phyloP scores from a whole-genome alignment of 1,140 invertebrate species.

The Kradibia gibbosae region DNA sequence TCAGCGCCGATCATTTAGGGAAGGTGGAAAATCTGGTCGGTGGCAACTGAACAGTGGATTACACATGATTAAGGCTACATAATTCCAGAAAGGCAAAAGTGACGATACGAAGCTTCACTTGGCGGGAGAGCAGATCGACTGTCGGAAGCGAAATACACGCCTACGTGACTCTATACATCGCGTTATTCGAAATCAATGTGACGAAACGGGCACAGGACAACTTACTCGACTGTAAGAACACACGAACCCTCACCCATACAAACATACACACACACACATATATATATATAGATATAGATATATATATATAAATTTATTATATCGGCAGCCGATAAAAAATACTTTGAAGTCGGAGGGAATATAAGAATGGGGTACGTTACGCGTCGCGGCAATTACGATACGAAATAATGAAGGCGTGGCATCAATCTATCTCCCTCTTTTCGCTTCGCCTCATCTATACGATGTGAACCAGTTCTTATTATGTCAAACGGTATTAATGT shows the following conservation, averaged over 20 bases:
- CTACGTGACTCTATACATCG: constrained; percentile 31
- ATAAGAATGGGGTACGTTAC: too few species aligned
- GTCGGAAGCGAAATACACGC: constrained; percentile 30
- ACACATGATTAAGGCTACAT: constrained; percentile 38
- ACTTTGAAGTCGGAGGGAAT: too few species aligned
- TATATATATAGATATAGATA: too few species aligned
- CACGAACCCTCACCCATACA: not conserved
- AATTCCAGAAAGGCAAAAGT: constrained; percentile 35
- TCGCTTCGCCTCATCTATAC: too few species aligned
- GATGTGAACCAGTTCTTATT: too few species aligned
- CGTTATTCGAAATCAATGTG: constrained; percentile 26
- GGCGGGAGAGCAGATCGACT: constrained; percentile 22
- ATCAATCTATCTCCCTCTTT: too few species aligned
- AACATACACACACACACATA: not conserved
- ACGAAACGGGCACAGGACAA: not conserved
- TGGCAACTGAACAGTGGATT: constrained; percentile 32
- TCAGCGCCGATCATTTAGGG: not conserved
- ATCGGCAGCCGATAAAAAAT: too few species aligned
- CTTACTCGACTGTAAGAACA: not conserved
- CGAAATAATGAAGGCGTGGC: too few species aligned
- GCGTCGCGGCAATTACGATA: too few species aligned
- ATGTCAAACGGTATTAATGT: too few species aligned
- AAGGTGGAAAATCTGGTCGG: constrained; percentile 10
- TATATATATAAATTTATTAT: too few species aligned
- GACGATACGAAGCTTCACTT: constrained; percentile 6